phyloP scores from a whole-genome alignment of 2,113 vertebrate species.

The Sander lucioperca region DNA sequence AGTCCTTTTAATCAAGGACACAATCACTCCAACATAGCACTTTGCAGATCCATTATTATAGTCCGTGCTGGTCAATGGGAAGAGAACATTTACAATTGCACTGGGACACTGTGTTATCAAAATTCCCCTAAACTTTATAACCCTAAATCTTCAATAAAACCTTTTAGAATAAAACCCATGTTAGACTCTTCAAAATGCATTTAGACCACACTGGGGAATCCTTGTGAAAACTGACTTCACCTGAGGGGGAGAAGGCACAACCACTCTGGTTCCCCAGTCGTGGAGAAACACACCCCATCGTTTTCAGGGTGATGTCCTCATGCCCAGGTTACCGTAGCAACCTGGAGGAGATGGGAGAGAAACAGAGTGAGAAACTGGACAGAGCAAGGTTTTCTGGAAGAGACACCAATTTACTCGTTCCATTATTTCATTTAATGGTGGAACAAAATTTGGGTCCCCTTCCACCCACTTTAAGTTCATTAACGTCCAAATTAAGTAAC shows the following conservation, averaged over 20 bases:
- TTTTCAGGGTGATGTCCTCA: slow-evolving; percentile 58
- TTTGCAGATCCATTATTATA: not conserved
- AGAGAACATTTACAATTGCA: not conserved
- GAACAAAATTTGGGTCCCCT: slow-evolving; percentile 61
- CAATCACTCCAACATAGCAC: not conserved
- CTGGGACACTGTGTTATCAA: slow-evolving; percentile 33
- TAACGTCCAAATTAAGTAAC: slow-evolving; percentile 52
- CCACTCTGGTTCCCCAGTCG: slow-evolving; percentile 40
- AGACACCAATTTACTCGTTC: slow-evolving; percentile 59
- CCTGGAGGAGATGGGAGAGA: slow-evolving; percentile 74
- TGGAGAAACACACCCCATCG: slow-evolving; percentile 61
- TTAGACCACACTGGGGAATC: slow-evolving; percentile 34
- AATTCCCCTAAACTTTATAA: not conserved
- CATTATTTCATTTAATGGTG: slow-evolving; percentile 41
- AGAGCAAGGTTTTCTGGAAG: slow-evolving; percentile 2
- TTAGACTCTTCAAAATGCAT: not conserved
- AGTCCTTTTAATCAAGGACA: not conserved
- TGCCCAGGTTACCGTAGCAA: slow-evolving; percentile 77
- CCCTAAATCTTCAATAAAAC: not conserved
- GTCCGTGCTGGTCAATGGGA: not conserved
- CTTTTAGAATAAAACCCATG: not conserved
- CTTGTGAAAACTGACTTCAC: slow-evolving; percentile 72
- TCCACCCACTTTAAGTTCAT: slow-evolving; percentile 60
- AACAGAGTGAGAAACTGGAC: slow-evolving; percentile 59
- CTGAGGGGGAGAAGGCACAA: slow-evolving; percentile 68